These are phyloP conservation scores for Trichogramma evanescens DNA, from an alignment of 2,888 invertebrate genomes.

Conservation along the genomic window DNA sequence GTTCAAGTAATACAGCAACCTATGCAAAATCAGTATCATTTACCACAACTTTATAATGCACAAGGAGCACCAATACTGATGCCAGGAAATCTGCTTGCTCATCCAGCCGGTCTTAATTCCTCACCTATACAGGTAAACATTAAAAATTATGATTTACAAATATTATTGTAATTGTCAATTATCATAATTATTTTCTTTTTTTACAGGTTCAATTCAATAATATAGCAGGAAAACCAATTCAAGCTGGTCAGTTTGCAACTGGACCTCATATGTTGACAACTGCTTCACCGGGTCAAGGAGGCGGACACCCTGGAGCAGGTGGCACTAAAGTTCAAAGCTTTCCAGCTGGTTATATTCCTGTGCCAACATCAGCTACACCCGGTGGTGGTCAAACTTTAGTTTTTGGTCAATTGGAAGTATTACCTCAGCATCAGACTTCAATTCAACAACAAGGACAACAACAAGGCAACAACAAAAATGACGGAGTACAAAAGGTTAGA, in stretches of 20 bases:
- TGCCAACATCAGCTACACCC: constrained; percentile 68
- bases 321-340: constrained; percentile 47
- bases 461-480: constrained; percentile 41
- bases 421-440: constrained; percentile 49
- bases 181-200: not conserved
- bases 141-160: not conserved
- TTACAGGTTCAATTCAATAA: constrained; percentile 19
- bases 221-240: constrained; percentile 78
- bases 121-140: constrained; percentile 61
- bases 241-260: constrained; percentile 63
- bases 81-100: constrained; percentile 70
- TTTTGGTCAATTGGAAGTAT: constrained; percentile 64
- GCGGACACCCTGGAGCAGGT: constrained; percentile 38
- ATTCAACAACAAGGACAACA: constrained; percentile 40
- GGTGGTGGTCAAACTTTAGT: constrained; percentile 62
- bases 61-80: constrained; percentile 71
- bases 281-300: constrained; percentile 40
- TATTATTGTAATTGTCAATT: not conserved
- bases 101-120: constrained; percentile 68
- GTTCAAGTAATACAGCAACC: constrained; percentile 82
- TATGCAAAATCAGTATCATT: constrained; percentile 62
- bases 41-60: constrained; percentile 74
- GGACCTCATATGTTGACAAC: constrained; percentile 76
- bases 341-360: constrained; percentile 69
- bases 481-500: constrained; percentile 43